phyloP scores from a whole-genome alignment of 1,140 invertebrate species.

The Drosophila mojavensis region DNA sequence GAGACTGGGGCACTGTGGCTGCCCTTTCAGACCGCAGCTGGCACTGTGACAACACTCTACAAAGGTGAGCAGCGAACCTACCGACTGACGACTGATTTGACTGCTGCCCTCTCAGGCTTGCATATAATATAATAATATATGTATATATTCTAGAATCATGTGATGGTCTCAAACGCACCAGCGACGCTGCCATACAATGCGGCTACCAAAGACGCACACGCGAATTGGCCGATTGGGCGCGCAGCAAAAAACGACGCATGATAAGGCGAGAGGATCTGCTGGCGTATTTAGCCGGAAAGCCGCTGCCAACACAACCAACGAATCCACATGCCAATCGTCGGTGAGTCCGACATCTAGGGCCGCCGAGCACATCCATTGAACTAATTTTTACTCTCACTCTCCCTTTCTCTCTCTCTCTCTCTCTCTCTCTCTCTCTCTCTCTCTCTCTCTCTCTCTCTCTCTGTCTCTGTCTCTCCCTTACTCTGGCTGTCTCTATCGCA shows the following conservation, averaged over 20 bases:
- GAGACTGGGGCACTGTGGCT: constrained; percentile 90
- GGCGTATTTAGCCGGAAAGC: constrained; percentile 91
- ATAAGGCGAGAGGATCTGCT: constrained; percentile 91
- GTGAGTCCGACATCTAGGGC: constrained; percentile 62
- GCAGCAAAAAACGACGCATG: constrained; percentile 88
- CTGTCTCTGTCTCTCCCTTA: background rate
- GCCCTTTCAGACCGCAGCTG: constrained; percentile 92
- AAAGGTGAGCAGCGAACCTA: constrained; percentile 87
- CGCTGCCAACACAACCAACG: constrained; percentile 87
- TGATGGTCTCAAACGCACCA: constrained; percentile 88
- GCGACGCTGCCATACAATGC: constrained; percentile 89
- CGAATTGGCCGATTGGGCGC: constrained; percentile 91
- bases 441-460: background rate
- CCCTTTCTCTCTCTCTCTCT: background rate
- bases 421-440: background rate
- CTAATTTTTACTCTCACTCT: constrained; percentile 8
- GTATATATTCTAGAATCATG: constrained; percentile 87
- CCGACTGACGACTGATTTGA: background rate
- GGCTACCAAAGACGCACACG: constrained; percentile 90
- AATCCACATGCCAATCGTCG: constrained; percentile 85
- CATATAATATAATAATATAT: too few species aligned
- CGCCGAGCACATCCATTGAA: constrained; percentile 30
- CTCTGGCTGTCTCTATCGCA: too few species aligned
- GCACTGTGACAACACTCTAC: constrained; percentile 91
- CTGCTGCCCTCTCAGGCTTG: background rate